phyloP scores from a whole-genome alignment of 2,797 vertebrate genomes.

The Okamejei kenojei region DNA sequence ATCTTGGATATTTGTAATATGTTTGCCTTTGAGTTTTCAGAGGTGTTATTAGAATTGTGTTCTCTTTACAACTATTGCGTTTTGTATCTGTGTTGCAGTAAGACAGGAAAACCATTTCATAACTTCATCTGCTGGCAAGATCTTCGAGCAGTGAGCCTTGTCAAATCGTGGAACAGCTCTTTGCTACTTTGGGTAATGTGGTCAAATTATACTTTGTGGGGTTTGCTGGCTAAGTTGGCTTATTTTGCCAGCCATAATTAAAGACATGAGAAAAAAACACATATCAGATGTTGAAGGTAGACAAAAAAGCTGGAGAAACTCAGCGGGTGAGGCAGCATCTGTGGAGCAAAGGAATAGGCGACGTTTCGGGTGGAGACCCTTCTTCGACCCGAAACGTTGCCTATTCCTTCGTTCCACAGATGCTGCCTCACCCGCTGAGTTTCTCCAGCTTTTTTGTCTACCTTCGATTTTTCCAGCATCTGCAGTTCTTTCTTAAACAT shows the following conservation, averaged over 20 bases:
- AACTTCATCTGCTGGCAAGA: conserved; percentile 98
- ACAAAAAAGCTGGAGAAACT: no score
- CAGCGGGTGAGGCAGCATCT: no score
- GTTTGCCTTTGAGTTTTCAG: not conserved
- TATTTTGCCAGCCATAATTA: not conserved
- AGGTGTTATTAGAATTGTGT: not conserved
- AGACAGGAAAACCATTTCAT: conserved; percentile 82
- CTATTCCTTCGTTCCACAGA: no score
- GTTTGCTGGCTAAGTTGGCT: not conserved
- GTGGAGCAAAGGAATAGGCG: no score
- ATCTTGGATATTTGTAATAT: not conserved
- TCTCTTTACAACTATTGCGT: not conserved
- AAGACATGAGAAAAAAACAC: not conserved
- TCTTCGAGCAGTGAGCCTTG: conserved; percentile 72
- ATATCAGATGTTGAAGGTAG: not conserved
- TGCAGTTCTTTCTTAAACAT: no score
- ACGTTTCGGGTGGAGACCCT: no score
- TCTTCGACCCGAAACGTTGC: no score
- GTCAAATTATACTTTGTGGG: not conserved
- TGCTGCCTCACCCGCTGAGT: no score
- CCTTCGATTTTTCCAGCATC: no score
- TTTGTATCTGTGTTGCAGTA: conserved; percentile 56
- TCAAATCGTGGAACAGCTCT: conserved; percentile 82
- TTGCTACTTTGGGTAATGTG: conserved; percentile 74
- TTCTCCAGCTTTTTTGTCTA: no score